phyloP scores from a whole-genome alignment of 2,888 invertebrate species.

The Glomeris marginata region DNA sequence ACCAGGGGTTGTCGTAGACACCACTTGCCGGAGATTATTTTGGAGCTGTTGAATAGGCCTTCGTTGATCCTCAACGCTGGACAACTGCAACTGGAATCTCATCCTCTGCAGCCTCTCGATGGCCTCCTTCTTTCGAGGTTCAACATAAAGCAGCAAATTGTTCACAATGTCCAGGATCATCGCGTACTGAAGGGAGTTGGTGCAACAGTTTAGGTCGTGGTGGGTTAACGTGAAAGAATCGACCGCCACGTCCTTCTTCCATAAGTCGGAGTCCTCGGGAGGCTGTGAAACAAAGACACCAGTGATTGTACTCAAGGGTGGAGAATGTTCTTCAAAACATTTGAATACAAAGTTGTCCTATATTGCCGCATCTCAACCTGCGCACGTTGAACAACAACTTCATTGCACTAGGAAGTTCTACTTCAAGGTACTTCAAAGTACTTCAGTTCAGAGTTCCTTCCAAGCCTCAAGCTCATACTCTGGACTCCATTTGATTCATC shows the following conservation, averaged over 20 bases:
- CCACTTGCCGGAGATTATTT: constrained; percentile 43
- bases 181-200: constrained; percentile 83
- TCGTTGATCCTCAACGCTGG: constrained; percentile 78
- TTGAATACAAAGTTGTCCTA: no score
- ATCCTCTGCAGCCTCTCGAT: constrained; percentile 75
- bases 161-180: constrained; percentile 97
- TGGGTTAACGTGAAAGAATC: constrained; percentile 97
- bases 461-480: no score
- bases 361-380: no score
- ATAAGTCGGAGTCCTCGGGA: constrained; percentile 43
- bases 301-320: no score
- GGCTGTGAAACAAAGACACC: no score
- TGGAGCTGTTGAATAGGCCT: constrained; percentile 83
- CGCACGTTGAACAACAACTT: no score
- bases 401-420: no score
- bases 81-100: constrained; percentile 85
- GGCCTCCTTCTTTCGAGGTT: constrained; percentile 84
- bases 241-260: constrained; percentile 72
- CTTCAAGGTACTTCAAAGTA: no score
- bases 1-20: neutral
- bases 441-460: no score
- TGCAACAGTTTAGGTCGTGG: constrained; percentile 95
- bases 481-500: no score
- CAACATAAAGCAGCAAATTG: constrained; percentile 88
- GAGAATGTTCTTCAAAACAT: no score